A percentile compares a stretch with the other conserved stretches of the same genome.
Evolutionary conservation across 2,888 invertebrate genomes (phyloP).

Genomic region (Drosophila pullipes): DNA sequence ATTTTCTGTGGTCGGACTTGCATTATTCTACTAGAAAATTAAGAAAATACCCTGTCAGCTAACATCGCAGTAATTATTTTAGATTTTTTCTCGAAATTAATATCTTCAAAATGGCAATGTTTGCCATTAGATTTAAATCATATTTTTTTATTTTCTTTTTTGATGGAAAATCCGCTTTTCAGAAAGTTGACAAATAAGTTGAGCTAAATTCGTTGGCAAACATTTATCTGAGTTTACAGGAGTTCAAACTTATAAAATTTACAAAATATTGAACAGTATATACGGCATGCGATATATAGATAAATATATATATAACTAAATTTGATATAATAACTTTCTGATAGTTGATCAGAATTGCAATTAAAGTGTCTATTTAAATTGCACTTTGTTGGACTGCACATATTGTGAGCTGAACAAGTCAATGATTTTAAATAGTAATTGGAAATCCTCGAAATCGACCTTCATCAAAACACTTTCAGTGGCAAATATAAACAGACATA

Average conservation of each 20-base stretch:
- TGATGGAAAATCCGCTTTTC: no score
- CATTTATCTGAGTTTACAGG: not conserved
- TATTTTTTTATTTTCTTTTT: no score
- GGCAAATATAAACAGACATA: slow-evolving; percentile 36
- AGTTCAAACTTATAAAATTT: not conserved
- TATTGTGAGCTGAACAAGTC: slow-evolving; percentile 6
- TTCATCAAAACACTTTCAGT: slow-evolving; percentile 41
- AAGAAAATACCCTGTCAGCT: not conserved
- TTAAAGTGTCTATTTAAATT: not conserved
- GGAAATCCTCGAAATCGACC: slow-evolving; percentile 36
- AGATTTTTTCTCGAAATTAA: no score
- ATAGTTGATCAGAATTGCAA: not conserved
- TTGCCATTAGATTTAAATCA: no score
- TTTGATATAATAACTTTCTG: not conserved
- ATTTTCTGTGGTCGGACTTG: not conserved
- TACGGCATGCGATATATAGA: not conserved
- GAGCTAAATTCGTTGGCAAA: not conserved
- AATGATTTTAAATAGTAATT: slow-evolving; percentile 12
- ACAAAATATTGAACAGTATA: not conserved
- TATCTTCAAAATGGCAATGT: no score
- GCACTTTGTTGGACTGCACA: not conserved
- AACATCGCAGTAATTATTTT: not conserved
- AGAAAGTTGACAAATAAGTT: not conserved
- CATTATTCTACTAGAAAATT: not conserved
- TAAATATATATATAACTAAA: not conserved